Evolutionary conservation across 2,888 invertebrate species (phyloP), one percentile per base, ranked within the genome.

Genomic region (Chorisops tibialis): DNA sequence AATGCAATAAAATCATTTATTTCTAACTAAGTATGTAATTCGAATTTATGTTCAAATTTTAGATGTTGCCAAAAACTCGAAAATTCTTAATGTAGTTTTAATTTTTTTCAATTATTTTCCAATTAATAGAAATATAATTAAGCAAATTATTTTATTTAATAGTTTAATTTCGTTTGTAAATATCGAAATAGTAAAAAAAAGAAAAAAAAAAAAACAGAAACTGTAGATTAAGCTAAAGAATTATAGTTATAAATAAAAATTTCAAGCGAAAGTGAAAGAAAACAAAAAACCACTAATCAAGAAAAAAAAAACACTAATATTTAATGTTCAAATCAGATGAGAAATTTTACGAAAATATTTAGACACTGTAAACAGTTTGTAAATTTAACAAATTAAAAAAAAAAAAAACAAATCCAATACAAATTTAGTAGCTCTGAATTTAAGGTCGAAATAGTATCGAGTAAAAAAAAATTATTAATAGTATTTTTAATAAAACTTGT

Each of bases 351-450:
- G 19, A 45, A 45, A 45, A 47, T 47, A 47, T 47, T 21, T 19
- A 21, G 47, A 47, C n/a, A 47, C 18, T 12, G 14, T 16, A 45
- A 45, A 35, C 35, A 30, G 19, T 18, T 22, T 11, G 52, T 12
- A 41, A 54, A 19, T 22, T 39, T 21, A 18, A 35, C 30, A 39
- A 56, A 4, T 18, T n/a, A 38, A 39, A 41, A 21, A 54, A 22
- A 12, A 3, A 54, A 41, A 41, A 50, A 50, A 37, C 30, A 54
- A 43, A 43, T 45, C 45, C 56, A 56, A 56, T 45, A 43, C 56
- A 56, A 56, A 43, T 56, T 56, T 45, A n/a, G 45, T 56, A 56
- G 56, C 43, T 56, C 43, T 56, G 56, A 43, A 56, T 56, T 56
- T 56, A 56, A 56, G 43, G 56, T 43, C 56, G 56, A 56, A 56